Evolutionary conservation across 2,113 vertebrate species (phyloP).

Genomic region (Marmota monax): DNA sequence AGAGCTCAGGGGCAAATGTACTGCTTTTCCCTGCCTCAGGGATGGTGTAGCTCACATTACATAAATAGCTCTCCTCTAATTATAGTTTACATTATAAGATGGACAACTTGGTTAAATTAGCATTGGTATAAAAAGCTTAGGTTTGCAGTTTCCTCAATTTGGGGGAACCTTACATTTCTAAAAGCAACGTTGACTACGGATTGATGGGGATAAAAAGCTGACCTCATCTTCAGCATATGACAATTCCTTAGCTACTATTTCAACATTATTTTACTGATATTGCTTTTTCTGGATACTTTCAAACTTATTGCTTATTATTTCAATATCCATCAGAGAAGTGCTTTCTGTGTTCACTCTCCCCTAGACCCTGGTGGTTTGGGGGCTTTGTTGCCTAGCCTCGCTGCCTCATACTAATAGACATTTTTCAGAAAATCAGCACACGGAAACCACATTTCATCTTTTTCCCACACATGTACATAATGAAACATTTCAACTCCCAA

Average conservation of each 20-base stretch:
- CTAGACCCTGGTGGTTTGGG: background rate
- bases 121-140: constrained; percentile 75
- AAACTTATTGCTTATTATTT: background rate
- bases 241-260: constrained; percentile 39
- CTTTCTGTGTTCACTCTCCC: background rate
- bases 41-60: constrained; percentile 43
- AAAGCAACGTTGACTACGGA: constrained; percentile 43
- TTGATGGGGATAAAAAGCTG: constrained; percentile 10
- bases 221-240: constrained; percentile 26
- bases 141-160: constrained; percentile 70
- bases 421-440: constrained; percentile 66
- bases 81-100: constrained; percentile 71
- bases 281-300: constrained; percentile 54
- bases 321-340: background rate
- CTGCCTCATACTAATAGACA: constrained; percentile 56
- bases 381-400: constrained; percentile 46
- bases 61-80: constrained; percentile 73
- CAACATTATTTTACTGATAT: background rate
- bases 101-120: constrained; percentile 78
- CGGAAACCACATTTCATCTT: constrained; percentile 71
- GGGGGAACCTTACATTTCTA: constrained; percentile 61
- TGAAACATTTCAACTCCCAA: constrained; percentile 73
- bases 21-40: background rate
- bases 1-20: background rate
- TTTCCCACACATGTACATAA: constrained; percentile 60